phyloP scores from a whole-genome alignment of 2,113 vertebrate species.

The Sterrhoptilus dennistouni region DNA sequence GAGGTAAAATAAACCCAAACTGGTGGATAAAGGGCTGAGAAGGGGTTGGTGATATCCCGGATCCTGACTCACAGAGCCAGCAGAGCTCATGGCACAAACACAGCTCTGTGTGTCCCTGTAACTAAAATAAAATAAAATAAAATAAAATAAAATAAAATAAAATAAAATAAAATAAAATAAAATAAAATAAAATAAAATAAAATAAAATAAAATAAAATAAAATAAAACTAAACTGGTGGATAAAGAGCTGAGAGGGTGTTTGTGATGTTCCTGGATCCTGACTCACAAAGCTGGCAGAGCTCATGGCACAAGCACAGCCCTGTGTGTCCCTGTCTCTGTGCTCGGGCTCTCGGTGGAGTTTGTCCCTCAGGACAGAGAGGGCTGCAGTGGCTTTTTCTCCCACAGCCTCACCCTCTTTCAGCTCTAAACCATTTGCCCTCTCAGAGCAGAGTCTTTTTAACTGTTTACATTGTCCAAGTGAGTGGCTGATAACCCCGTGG shows the following conservation, averaged over 20 bases:
- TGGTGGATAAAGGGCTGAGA: not conserved
- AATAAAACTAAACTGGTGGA: too few relatives aligned
- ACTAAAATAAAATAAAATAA: too few relatives aligned
- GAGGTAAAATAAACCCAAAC: not conserved
- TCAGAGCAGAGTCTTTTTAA: not conserved
- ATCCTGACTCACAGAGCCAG: not conserved
- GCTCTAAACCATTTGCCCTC: not conserved
- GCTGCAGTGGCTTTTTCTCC: not conserved
- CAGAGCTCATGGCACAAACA: not conserved
- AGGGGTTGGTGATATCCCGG: not conserved
- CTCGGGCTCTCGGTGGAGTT: not conserved
- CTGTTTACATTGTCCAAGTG: not conserved
- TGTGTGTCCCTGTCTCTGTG: not conserved
- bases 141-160: too few relatives aligned
- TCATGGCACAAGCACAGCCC: fast-evolving
- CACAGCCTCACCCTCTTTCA: not conserved
- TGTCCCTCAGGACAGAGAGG: not conserved
- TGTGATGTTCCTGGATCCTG: not conserved
- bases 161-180: too few relatives aligned
- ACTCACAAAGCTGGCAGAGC: not conserved
- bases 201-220: too few relatives aligned
- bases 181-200: too few relatives aligned
- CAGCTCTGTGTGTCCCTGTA: not conserved
- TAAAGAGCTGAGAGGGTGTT: not conserved
- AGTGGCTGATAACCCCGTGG: not conserved